phyloP scores from a whole-genome alignment of 2,113 vertebrate genomes.

The Petaurus breviceps region DNA sequence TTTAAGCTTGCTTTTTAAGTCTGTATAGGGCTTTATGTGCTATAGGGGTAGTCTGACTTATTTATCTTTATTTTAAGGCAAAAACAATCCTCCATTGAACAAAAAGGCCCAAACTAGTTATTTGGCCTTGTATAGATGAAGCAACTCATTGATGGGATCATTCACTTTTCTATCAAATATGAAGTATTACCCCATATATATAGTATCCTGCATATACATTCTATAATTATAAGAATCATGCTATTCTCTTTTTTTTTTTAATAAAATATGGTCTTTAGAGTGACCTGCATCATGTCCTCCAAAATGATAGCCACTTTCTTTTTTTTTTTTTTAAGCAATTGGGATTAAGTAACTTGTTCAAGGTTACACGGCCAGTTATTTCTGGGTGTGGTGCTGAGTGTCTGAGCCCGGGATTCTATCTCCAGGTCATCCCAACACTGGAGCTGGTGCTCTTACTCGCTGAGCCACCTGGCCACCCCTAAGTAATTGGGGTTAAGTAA shows the following conservation, averaged over 20 bases:
- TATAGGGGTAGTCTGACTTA: not conserved
- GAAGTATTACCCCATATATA: too few species aligned
- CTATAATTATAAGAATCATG: not conserved
- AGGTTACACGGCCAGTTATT: too few species aligned
- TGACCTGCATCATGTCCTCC: not conserved
- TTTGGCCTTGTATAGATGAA: not conserved
- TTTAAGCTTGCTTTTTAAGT: not conserved
- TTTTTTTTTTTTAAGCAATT: too few species aligned
- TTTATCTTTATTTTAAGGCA: not conserved
- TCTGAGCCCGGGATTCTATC: too few species aligned
- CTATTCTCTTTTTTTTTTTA: not conserved
- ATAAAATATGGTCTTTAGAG: not conserved
- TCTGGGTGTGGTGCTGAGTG: too few species aligned
- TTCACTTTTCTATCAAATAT: not conserved
- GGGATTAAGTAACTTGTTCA: too few species aligned
- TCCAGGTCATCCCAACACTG: too few species aligned
- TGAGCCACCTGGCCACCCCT: too few species aligned
- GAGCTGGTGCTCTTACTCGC: too few species aligned
- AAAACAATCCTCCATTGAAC: not conserved
- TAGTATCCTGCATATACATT: not conserved
- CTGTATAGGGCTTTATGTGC: not conserved
- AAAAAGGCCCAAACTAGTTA: not conserved
- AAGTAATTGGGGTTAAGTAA: too few species aligned
- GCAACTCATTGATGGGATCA: not conserved
- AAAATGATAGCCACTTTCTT: not conserved